These are phyloP conservation scores for Hiodon alosoides DNA, from an alignment of 2,113 vertebrate genomes.

Conservation along the genomic window DNA sequence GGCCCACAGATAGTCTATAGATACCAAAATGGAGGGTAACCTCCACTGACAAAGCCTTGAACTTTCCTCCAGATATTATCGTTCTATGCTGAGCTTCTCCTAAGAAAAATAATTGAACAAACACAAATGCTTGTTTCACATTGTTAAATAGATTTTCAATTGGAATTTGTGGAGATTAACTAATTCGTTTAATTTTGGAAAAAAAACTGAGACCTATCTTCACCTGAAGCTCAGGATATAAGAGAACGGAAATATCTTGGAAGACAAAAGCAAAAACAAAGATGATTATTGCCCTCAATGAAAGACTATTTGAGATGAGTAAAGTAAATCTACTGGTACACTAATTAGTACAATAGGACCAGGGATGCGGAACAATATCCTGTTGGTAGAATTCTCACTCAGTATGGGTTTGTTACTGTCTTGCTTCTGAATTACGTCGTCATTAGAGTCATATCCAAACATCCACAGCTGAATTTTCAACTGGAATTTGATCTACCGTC, in stretches of 20 bases:
- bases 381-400: slow-evolving; percentile 44
- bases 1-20: too few relatives aligned
- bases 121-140: not conserved
- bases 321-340: slow-evolving; percentile 33
- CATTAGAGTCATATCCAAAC: slow-evolving; percentile 29
- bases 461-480: slow-evolving; percentile 21
- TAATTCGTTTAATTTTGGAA: not conserved
- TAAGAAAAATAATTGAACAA: not conserved
- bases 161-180: not conserved
- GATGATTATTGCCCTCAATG: slow-evolving; percentile 20
- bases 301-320: slow-evolving; percentile 37
- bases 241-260: slow-evolving; percentile 44
- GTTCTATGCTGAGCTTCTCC: slow-evolving; percentile 20
- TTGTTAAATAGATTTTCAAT: slow-evolving; percentile 11
- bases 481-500: slow-evolving; percentile 36
- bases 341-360: slow-evolving; percentile 38
- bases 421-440: slow-evolving; percentile 5
- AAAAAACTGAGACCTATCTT: slow-evolving; percentile 4
- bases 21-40: slow-evolving; percentile 13
- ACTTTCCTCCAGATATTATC: slow-evolving; percentile 17
- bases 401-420: slow-evolving; percentile 24
- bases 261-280: slow-evolving; percentile 41
- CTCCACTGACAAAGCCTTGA: slow-evolving; percentile 1
- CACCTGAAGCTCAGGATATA: slow-evolving; percentile 19
- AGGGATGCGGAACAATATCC: slow-evolving; percentile 39